These are phyloP conservation scores for Anisognathus igniventris DNA, from an alignment of 2,797 vertebrate species.

Conservation along the genomic window DNA sequence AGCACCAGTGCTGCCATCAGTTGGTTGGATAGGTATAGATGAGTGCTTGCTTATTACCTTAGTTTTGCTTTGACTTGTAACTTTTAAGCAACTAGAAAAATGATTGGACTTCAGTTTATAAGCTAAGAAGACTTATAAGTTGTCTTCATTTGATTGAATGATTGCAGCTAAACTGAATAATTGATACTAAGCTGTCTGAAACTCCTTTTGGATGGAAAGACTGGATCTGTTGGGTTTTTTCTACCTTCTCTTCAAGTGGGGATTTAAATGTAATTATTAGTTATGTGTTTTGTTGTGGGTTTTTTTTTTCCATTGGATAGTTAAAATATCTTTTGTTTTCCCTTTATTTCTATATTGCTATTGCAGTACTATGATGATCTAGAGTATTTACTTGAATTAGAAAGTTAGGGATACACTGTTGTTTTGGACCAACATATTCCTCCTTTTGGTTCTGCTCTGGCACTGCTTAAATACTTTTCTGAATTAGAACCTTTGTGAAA, in stretches of 20 bases:
- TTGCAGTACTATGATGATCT: not conserved
- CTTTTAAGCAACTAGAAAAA: not conserved
- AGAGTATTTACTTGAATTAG: not conserved
- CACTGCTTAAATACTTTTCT: not conserved
- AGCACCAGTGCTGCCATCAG: fast-evolving
- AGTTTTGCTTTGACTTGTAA: not conserved
- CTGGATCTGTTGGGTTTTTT: not conserved
- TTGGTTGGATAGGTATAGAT: not conserved
- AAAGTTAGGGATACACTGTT: not conserved
- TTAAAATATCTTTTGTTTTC: not conserved
- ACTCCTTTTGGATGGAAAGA: not conserved
- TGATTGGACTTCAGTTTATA: not conserved
- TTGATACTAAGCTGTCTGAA: not conserved
- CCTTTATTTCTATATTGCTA: not conserved
- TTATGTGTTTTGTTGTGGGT: not conserved
- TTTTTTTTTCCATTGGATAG: not conserved
- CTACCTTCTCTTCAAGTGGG: not conserved
- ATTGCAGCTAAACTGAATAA: not conserved
- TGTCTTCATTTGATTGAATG: not conserved
- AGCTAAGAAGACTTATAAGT: not conserved
- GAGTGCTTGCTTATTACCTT: not conserved
- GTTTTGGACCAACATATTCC: not conserved
- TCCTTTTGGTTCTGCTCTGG: not conserved
- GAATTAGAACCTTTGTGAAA: not conserved
- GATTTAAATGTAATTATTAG: not conserved